Evolutionary conservation across 2,888 invertebrate genomes (phyloP).

Genomic region (Melolontha melolontha): DNA sequence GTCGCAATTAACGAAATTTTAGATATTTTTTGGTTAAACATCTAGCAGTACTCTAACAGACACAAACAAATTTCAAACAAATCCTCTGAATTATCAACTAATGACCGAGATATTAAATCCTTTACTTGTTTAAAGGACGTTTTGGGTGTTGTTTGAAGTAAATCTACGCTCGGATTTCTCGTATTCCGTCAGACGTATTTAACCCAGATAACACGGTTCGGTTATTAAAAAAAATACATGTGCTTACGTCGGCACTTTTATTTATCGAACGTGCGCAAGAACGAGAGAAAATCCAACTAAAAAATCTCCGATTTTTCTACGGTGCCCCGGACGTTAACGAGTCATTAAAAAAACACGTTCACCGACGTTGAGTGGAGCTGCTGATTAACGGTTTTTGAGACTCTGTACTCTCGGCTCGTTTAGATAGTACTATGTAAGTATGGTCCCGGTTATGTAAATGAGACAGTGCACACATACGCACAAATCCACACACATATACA

Average conservation of each 20-base stretch:
- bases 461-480: background rate
- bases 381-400: constrained; percentile 18
- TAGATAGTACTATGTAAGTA: constrained; percentile 3
- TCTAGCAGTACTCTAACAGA: too few relatives aligned
- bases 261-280: constrained; percentile 2
- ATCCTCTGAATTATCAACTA: too few relatives aligned
- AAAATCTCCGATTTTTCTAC: constrained; percentile 11
- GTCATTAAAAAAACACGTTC: constrained; percentile 29
- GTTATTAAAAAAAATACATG: too few relatives aligned
- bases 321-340: constrained; percentile 20
- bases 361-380: constrained; percentile 25
- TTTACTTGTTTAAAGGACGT: too few relatives aligned
- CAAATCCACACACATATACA: background rate
- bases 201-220: too few relatives aligned
- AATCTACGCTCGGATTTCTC: too few relatives aligned
- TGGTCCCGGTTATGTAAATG: constrained; percentile 23
- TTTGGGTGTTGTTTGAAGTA: too few relatives aligned
- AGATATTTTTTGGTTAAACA: too few relatives aligned
- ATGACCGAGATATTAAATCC: too few relatives aligned
- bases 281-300: constrained; percentile 10
- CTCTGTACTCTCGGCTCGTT: constrained; percentile 12
- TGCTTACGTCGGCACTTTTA: constrained; percentile 2
- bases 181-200: too few relatives aligned
- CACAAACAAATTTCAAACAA: too few relatives aligned
- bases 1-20: too few relatives aligned